Base-by-base conservation (phyloP, 2,113 vertebrate genomes). In the Melanerpes aurifrons region DNA sequence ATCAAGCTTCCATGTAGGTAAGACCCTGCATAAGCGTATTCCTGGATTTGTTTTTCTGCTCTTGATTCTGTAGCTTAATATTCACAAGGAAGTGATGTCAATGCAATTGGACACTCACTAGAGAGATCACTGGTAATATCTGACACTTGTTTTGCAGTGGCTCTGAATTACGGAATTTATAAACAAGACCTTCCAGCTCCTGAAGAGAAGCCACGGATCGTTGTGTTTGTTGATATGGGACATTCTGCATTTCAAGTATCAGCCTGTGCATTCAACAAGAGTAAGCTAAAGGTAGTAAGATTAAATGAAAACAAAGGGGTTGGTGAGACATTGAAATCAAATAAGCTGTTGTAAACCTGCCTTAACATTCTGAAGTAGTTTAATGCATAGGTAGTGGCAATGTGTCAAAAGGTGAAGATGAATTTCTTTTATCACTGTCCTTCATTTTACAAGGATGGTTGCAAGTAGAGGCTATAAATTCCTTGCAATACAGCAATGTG, bases 181-280 rank as follows among this genome's bases (percentile, higher is more conserved):
- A 98, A 98, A 48, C 97, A 98, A 88, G 98, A 98, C 91, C 98
- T 98, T 75, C 98, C 98, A 76, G 79, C 92, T 91, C 95, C 89
- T 67, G 97, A 98, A 21, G 98, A 98, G 72, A 98, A 98, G 54
- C 97, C 98, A 48, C 98, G 97, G 50, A 94, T 98, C 90, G 98
- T 98, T 63, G 96, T 98, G 61, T 98, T 98, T 97, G 98, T 97
- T 68, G 98, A 98, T 84, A 98, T 98, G 98, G 98, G 98, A 17
- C 98, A 98, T 91, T 98, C 98, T n/a, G 97, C 98, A 25, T 98
- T 98, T 92, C 98, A 98, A 93, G 97, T 98, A 37, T 98, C 97
- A 72, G 97, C 97, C 63, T 98, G 98, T 94, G 97, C 98, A 11
- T 98, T 98, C 92, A 98, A 98, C 91, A 98, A 98, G 90, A 97